These are phyloP conservation scores for Drosophila ambigua DNA, from an alignment of 1,140 invertebrate genomes.

Conservation along the genomic window DNA sequence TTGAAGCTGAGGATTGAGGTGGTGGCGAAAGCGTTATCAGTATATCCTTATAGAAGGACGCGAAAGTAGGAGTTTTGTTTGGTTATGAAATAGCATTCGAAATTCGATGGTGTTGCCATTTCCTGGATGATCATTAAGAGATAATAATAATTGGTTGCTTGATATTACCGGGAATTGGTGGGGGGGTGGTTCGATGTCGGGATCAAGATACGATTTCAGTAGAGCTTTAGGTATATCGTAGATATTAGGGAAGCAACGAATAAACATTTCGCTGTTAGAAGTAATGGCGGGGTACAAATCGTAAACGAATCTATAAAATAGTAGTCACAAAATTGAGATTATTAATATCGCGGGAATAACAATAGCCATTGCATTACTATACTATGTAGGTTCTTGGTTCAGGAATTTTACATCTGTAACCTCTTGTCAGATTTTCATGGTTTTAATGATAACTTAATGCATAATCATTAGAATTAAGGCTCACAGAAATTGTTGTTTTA, in stretches of 20 bases:
- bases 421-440: slow-evolving; percentile 1
- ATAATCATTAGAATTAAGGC: slow-evolving; percentile 64
- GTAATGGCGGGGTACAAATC: slow-evolving; percentile 73
- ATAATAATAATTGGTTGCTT: slow-evolving; percentile 32
- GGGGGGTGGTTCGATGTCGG: slow-evolving; percentile 14
- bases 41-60: slow-evolving; percentile 1
- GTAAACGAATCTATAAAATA: slow-evolving; percentile 71
- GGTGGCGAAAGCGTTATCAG: slow-evolving; percentile 22
- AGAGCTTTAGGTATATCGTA: slow-evolving; percentile 76
- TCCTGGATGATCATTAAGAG: background rate
- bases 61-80: slow-evolving; percentile 7
- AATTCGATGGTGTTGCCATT: slow-evolving; percentile 6
- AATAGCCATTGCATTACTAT: background rate
- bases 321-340: slow-evolving; percentile 69
- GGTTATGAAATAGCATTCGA: slow-evolving; percentile 6
- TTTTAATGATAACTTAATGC: slow-evolving; percentile 37
- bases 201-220: slow-evolving; percentile 52
- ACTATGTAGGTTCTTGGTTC: slow-evolving; percentile 2
- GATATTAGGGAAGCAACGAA: slow-evolving; percentile 71
- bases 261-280: slow-evolving; percentile 76
- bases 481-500: slow-evolving; percentile 68
- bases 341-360: slow-evolving; percentile 14
- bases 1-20: slow-evolving; percentile 1
- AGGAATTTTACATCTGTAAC: slow-evolving; percentile 2
- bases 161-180: slow-evolving; percentile 52